Evolutionary conservation across 2,888 invertebrate genomes (phyloP).

Genomic region (Ochropleura plecta): DNA sequence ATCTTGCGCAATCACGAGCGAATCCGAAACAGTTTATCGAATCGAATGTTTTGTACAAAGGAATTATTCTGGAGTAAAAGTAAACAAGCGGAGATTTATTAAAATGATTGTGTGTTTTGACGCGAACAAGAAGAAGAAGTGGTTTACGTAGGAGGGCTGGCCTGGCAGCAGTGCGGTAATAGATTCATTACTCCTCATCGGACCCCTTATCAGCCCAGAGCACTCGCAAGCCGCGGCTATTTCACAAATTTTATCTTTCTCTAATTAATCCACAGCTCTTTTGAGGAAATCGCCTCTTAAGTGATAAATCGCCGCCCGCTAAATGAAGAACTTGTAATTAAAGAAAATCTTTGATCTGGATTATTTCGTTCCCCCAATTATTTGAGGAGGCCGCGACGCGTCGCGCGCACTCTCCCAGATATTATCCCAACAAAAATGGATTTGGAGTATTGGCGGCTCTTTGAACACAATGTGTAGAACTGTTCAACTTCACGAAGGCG

Average conservation of each 20-base stretch:
- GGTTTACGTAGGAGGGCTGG: constrained; percentile 66
- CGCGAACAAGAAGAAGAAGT: constrained; percentile 77
- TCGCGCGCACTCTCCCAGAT: constrained; percentile 55
- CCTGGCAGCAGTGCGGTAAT: constrained; percentile 74
- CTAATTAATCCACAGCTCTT: constrained; percentile 88
- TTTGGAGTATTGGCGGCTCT: constrained; percentile 60
- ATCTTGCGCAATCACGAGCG: constrained; percentile 65
- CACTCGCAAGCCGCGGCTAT: constrained; percentile 84
- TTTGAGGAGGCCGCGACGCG: constrained; percentile 60
- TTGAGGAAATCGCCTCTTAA: constrained; percentile 84
- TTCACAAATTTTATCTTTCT: constrained; percentile 88
- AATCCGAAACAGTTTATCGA: constrained; percentile 78
- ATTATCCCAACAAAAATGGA: constrained; percentile 65
- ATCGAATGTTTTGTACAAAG: constrained; percentile 78
- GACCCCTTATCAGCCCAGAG: constrained; percentile 82
- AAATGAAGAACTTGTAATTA: constrained; percentile 85
- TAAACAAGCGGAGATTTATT: constrained; percentile 76
- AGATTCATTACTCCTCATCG: constrained; percentile 86
- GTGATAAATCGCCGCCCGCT: constrained; percentile 84
- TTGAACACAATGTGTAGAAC: constrained; percentile 50
- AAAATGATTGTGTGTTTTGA: constrained; percentile 77
- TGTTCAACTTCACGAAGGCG: constrained; percentile 20
- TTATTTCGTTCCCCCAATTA: constrained; percentile 76
- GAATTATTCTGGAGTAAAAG: constrained; percentile 76
- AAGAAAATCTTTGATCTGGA: constrained; percentile 85